A percentile compares a stretch with the other conserved stretches of the same genome.
Evolutionary conservation across 2,113 vertebrate species (phyloP).

Genomic region (Sapayoa aenigma): DNA sequence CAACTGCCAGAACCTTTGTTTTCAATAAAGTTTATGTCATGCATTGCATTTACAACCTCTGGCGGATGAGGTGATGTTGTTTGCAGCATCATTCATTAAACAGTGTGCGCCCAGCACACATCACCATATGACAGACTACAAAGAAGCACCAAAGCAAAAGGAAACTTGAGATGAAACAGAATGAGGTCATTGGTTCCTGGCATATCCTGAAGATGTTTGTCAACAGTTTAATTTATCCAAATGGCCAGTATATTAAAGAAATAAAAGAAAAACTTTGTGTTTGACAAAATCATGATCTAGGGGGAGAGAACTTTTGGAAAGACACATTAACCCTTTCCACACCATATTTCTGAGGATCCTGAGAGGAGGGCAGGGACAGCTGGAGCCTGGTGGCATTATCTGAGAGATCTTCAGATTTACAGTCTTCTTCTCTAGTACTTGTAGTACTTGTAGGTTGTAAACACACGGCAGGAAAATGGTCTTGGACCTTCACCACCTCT

Average conservation of each 20-base stretch:
- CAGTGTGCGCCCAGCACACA: neutral
- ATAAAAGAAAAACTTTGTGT: neutral
- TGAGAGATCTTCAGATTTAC: neutral
- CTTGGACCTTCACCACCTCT: neutral
- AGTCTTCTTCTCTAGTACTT: neutral
- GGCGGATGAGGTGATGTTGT: neutral
- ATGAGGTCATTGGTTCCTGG: neutral
- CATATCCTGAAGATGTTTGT: neutral
- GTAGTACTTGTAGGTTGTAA: neutral
- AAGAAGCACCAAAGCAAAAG: neutral
- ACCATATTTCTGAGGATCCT: neutral
- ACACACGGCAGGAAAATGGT: neutral
- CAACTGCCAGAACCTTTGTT: neutral
- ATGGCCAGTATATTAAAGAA: neutral
- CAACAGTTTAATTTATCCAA: neutral
- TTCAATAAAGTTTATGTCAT: neutral
- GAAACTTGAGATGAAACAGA: conserved; percentile 1
- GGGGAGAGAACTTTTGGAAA: neutral
- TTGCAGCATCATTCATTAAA: neutral
- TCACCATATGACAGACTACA: neutral
- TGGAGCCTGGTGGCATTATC: neutral
- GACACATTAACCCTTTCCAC: neutral
- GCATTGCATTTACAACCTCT: accelerated
- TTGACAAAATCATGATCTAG: neutral
- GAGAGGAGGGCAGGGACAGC: accelerated